Evolutionary conservation across 2,113 vertebrate species (phyloP).

Genomic region (Emberiza fucata): DNA sequence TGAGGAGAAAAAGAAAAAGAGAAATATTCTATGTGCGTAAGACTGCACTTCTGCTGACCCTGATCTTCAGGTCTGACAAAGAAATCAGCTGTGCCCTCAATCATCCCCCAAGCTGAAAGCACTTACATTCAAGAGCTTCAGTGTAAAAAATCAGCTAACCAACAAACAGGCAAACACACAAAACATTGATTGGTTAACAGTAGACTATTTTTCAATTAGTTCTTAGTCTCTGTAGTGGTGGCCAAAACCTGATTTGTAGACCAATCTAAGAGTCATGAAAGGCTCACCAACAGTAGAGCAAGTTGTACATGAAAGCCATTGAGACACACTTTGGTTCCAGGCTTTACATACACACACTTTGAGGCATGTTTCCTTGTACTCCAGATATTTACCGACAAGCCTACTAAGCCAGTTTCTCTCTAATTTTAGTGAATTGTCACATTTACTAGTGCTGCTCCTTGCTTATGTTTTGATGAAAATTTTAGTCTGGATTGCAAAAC

Average conservation of each 20-base stretch:
- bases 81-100: not conserved
- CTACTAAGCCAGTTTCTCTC: not conserved
- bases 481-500: not conserved
- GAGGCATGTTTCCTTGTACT: not conserved
- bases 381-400: not conserved
- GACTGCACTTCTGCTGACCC: not conserved
- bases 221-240: not conserved
- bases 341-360: not conserved
- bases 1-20: not conserved
- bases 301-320: not conserved
- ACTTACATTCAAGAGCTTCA: not conserved
- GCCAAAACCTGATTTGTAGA: not conserved
- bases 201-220: not conserved
- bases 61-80: not conserved
- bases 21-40: not conserved
- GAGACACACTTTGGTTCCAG: not conserved
- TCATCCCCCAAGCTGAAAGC: not conserved
- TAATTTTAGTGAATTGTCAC: not conserved
- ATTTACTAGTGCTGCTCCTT: not conserved
- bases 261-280: not conserved
- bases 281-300: not conserved
- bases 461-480: not conserved
- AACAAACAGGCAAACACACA: not conserved
- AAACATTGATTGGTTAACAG: not conserved
- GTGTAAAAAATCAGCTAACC: not conserved